Percentiles rank a stretch among this genome's conserved stretches.
phyloP scores from a whole-genome alignment of 1,140 invertebrate genomes.

The Pissodes strobi region DNA sequence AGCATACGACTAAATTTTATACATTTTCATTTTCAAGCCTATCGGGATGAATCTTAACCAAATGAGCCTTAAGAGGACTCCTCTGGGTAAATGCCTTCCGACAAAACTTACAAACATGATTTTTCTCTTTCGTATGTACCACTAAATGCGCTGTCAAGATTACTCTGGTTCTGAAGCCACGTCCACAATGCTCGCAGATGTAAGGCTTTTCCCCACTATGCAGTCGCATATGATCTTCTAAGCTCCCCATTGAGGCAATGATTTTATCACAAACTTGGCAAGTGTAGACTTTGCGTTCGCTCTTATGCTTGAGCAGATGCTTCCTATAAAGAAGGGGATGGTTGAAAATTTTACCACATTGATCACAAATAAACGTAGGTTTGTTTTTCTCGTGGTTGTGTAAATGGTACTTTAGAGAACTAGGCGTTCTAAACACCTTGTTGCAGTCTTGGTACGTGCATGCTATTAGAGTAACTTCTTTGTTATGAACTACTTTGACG shows the following conservation, averaged over 20 bases:
- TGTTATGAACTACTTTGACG: slow-evolving; percentile 3
- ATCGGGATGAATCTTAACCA: slow-evolving; percentile 15
- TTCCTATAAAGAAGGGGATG: slow-evolving; percentile 9
- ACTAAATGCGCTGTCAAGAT: slow-evolving; percentile 62
- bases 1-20: no score
- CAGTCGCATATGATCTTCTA: slow-evolving; percentile 60
- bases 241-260: slow-evolving; percentile 55
- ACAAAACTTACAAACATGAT: slow-evolving; percentile 57
- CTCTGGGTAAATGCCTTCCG: slow-evolving; percentile 63
- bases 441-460: slow-evolving; percentile 5
- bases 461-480: neutral
- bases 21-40: neutral
- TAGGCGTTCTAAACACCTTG: slow-evolving; percentile 12
- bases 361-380: slow-evolving; percentile 19
- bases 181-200: slow-evolving; percentile 57
- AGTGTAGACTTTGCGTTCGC: slow-evolving; percentile 7
- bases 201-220: slow-evolving; percentile 58
- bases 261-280: slow-evolving; percentile 59
- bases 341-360: slow-evolving; percentile 19
- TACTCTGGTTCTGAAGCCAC: slow-evolving; percentile 65
- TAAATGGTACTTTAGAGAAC: slow-evolving; percentile 14
- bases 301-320: slow-evolving; percentile 8
- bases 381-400: slow-evolving; percentile 10
- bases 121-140: slow-evolving; percentile 56
- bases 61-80: slow-evolving; percentile 72